Base-by-base conservation (phyloP, 2,888 invertebrate genomes). In the Cepaea hortensis region DNA sequence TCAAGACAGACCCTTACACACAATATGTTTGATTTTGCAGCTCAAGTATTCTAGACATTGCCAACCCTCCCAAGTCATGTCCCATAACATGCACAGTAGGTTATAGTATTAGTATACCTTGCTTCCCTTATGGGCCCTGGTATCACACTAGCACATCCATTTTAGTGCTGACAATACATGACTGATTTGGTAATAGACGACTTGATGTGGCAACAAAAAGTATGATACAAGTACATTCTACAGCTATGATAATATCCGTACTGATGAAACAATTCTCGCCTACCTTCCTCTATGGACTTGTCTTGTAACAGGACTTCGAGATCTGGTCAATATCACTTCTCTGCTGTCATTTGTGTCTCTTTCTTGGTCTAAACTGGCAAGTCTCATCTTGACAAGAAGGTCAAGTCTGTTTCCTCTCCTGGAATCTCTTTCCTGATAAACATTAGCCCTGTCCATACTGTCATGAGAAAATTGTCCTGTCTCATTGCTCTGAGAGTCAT, bases 261-360 rank as follows among this genome's bases (percentile, higher is more conserved):
- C n/a, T 72, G 23, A 23, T 7, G 20, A 72, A n/a, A 72, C 72
- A 72, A n/a, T 72, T 11, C 6, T 55, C 7, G 55, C 80, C 20
- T n/a, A 80, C 80, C 80, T 80, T 80, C 80, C 65, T 48, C 80
- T 23, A 13, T 18, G 13, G 35, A 23, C 70, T 2, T 15, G 82
- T 82, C 82, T 82, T 23, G 50, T 4, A 11, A 7, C 9, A 9
- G 82, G 82, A 72, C 82, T 82, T 72, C 82, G 15, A 3, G 70
- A 62, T 72, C 82, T 82, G 46, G 20, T n/a, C 70, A n/a, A n/a
- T 70, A n/a, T 55, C 46, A n/a, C n/a, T 2, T 82, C 50, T 46
- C 23, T 55, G 0, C 35, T 48, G 18, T 48, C 70, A 50, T n/a
- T 48, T 5, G 13, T 4, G n/a, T 70, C 23, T 46, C 61, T 61